phyloP scores from a whole-genome alignment of 2,113 vertebrate species.

The Enhydra lutris region DNA sequence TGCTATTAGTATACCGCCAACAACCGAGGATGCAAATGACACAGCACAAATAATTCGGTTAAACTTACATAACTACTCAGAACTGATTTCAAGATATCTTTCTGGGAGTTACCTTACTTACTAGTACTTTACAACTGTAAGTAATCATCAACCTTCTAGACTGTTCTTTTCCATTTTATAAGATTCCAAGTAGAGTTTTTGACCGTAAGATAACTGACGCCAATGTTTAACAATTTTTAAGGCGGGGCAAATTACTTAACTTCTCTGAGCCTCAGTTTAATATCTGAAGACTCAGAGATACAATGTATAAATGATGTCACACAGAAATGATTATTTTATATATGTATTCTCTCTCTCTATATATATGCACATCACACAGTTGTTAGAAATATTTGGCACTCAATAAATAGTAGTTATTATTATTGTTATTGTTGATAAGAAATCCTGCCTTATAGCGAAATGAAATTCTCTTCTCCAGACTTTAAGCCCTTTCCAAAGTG shows the following conservation, averaged over 20 bases:
- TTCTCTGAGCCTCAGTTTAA: neutral
- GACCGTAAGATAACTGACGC: neutral
- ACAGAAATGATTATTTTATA: neutral
- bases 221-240: neutral
- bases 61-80: neutral
- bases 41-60: neutral
- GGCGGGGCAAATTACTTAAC: neutral
- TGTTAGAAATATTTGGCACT: neutral
- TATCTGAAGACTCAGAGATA: neutral
- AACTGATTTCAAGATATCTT: neutral
- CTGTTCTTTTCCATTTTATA: neutral
- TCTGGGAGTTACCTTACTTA: neutral
- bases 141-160: neutral
- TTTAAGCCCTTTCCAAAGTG: slow-evolving; percentile 59
- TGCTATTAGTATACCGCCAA: neutral
- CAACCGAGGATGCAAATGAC: neutral
- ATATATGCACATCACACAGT: neutral
- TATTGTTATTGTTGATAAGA: slow-evolving; percentile 67
- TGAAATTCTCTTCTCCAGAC: slow-evolving; percentile 60
- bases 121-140: neutral
- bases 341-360: neutral
- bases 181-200: neutral
- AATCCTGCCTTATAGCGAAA: slow-evolving; percentile 48
- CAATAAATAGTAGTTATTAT: slow-evolving; percentile 6
- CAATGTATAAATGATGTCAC: neutral